These are phyloP conservation scores for Cyprinella venusta DNA, from an alignment of 2,797 vertebrate genomes.

Conservation along the genomic window DNA sequence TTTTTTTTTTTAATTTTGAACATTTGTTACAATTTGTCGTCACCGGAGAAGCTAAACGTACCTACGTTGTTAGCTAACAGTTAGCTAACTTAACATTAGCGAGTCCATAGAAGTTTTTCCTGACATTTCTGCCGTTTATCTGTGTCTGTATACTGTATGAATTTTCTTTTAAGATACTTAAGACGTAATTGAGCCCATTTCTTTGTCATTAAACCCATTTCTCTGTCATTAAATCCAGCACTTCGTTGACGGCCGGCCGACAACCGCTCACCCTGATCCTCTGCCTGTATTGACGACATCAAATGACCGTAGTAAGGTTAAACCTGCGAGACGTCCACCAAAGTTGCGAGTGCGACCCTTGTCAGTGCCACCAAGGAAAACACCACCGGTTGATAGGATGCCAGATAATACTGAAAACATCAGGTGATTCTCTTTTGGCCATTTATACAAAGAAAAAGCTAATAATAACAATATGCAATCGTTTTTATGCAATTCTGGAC, in stretches of 20 bases:
- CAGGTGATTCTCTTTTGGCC: neutral
- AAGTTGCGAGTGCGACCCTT: neutral
- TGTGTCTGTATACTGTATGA: neutral
- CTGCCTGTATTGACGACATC: neutral
- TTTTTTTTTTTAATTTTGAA: too few relatives aligned
- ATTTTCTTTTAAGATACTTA: neutral
- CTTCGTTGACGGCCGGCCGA: neutral
- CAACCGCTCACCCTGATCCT: neutral
- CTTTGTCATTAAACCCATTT: neutral
- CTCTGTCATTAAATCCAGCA: conserved; percentile 4
- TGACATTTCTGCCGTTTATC: neutral
- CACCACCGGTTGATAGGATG: neutral
- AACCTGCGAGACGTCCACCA: neutral
- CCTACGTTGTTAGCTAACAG: too few relatives aligned
- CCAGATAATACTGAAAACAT: neutral
- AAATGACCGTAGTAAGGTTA: neutral
- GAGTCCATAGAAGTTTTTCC: neutral
- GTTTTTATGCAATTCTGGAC: neutral
- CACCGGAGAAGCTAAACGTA: too few relatives aligned
- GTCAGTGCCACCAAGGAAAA: neutral
- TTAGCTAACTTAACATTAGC: neutral
- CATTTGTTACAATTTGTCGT: too few relatives aligned
- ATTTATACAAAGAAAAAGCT: neutral
- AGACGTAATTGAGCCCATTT: neutral
- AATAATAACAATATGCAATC: neutral